phyloP scores from a whole-genome alignment of 2,797 vertebrate species.

The Muscicapa comitata region DNA sequence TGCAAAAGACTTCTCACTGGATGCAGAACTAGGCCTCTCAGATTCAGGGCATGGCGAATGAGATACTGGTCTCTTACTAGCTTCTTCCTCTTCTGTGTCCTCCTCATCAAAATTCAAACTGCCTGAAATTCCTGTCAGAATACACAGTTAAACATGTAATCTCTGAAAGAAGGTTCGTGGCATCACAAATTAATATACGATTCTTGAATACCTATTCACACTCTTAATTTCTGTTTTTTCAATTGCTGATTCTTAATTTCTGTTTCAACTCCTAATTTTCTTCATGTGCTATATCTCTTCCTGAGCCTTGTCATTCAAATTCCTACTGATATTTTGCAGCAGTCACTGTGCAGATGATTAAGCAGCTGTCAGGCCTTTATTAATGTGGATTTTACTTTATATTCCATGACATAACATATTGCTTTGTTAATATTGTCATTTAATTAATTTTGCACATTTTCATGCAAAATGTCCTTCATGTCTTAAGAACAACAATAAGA shows the following conservation, averaged over 20 bases:
- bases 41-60: constrained; percentile 73
- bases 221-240: not conserved
- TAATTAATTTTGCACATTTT: not conserved
- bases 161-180: not conserved
- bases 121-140: constrained; percentile 84
- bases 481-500: not conserved
- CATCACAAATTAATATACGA: not conserved
- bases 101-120: constrained; percentile 93
- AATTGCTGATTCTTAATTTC: not conserved
- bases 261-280: not conserved
- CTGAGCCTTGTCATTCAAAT: not conserved
- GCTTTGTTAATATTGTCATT: not conserved
- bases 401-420: not conserved
- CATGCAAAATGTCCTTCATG: not conserved
- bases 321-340: not conserved
- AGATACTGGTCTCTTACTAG: constrained; percentile 69
- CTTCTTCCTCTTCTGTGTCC: constrained; percentile 72
- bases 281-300: not conserved
- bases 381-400: not conserved
- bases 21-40: constrained; percentile 82
- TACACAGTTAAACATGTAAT: not conserved
- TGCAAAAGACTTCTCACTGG: constrained; percentile 80
- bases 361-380: not conserved
- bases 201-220: not conserved
- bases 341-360: not conserved